Conservation (phyloP, 2,113 vertebrate species). For the Ardeotis arabs region DNA sequence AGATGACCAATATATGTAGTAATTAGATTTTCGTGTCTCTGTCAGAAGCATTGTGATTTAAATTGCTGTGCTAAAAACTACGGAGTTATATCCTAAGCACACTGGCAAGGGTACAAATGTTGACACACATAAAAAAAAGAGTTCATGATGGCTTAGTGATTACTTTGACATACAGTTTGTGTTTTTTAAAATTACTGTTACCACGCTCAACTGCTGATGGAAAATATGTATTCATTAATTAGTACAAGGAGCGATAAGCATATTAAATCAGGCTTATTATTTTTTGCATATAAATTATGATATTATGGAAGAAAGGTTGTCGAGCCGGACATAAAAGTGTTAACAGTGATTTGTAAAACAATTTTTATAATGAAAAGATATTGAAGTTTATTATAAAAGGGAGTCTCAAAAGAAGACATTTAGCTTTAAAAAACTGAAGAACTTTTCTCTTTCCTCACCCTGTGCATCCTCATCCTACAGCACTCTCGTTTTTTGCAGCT, state of each 20-base stretch:
- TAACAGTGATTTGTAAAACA: conserved; percentile 18
- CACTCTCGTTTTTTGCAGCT: not conserved
- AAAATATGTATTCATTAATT: conserved; percentile 65
- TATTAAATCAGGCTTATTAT: conserved; percentile 40
- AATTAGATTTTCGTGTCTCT: not conserved
- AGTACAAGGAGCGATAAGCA: conserved; percentile 44
- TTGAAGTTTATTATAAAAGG: not conserved
- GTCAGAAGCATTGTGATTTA: not conserved
- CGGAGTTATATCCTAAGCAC: not conserved
- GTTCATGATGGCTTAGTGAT: conserved; percentile 2
- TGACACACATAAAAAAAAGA: not conserved
- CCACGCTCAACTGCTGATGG: conserved; percentile 49
- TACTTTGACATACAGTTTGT: conserved; percentile 18
- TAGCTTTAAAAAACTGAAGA: not conserved
- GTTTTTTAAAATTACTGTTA: conserved; percentile 51
- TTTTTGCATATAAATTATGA: conserved; percentile 64
- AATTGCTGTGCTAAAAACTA: not conserved
- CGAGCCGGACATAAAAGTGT: not conserved
- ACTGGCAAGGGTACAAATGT: not conserved
- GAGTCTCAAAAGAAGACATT: not conserved
- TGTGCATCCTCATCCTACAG: not conserved
- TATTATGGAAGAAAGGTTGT: conserved; percentile 29
- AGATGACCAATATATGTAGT: not conserved
- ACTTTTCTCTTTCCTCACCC: not conserved
- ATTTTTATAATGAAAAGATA: not conserved